A percentile compares a stretch with the other conserved stretches of the same genome.
These are phyloP conservation scores for Lithophane semibrunnea DNA, from an alignment of 2,888 invertebrate genomes.

Conservation along the genomic window DNA sequence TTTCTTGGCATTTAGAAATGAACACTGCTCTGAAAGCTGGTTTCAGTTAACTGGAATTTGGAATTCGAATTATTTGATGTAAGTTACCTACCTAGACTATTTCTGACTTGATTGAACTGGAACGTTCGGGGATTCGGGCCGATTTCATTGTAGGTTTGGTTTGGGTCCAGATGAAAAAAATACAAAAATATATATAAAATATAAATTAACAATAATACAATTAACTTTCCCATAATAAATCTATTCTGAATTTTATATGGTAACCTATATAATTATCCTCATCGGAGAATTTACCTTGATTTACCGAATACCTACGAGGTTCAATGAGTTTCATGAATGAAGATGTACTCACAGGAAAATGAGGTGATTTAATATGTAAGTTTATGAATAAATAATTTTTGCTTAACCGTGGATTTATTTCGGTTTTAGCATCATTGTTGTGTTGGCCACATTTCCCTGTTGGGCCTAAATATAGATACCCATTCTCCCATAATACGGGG, in stretches of 20 bases:
- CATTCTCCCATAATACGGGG: neutral
- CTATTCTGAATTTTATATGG: neutral
- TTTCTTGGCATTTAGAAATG: conserved; percentile 34
- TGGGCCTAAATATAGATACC: neutral
- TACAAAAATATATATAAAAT: neutral
- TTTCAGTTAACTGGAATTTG: conserved; percentile 35
- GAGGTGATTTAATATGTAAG: neutral
- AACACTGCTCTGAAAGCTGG: conserved; percentile 23
- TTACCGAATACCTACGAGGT: neutral
- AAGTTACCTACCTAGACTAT: conserved; percentile 3
- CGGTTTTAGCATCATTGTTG: neutral
- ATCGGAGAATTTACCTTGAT: neutral
- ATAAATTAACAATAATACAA: neutral
- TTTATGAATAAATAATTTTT: neutral
- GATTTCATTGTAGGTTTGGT: neutral
- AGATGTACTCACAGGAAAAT: conserved; percentile 25
- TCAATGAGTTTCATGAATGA: conserved; percentile 19
- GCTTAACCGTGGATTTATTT: neutral
- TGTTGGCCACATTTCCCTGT: neutral
- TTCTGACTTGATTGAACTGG: conserved; percentile 18
- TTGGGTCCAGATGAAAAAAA: neutral
- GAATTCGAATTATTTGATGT: conserved; percentile 17
- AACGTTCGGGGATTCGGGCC: neutral
- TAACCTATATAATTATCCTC: conserved; percentile 15
- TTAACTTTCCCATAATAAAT: neutral